phyloP scores from a whole-genome alignment of 1,140 invertebrate species.

The Himalopsyche phryganea region DNA sequence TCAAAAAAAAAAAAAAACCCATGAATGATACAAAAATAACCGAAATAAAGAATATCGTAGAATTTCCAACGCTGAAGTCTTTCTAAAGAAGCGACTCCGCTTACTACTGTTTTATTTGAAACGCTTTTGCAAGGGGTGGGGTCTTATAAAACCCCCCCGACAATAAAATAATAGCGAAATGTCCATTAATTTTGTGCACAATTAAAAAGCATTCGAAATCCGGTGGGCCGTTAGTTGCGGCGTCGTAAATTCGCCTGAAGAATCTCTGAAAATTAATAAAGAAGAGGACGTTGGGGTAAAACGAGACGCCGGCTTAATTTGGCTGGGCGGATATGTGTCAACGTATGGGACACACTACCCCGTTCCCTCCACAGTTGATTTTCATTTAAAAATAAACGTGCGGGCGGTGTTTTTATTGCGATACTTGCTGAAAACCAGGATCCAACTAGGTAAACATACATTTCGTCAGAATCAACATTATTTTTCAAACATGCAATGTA shows the following conservation, averaged over 20 bases:
- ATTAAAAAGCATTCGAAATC: constrained; percentile 19
- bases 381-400: constrained; percentile 24
- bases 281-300: constrained; percentile 8
- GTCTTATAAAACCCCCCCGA: neutral
- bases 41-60: too few relatives aligned
- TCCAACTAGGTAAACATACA: constrained; percentile 2
- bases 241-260: constrained; percentile 15
- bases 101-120: too few relatives aligned
- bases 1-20: too few relatives aligned
- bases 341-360: neutral
- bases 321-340: neutral
- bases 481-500: too few relatives aligned
- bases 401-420: constrained; percentile 15
- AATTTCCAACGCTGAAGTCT: too few relatives aligned
- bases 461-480: too few relatives aligned
- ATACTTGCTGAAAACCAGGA: neutral
- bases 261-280: constrained; percentile 21
- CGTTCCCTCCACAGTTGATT: constrained; percentile 5
- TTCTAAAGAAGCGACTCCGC: too few relatives aligned
- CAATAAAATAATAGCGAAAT: constrained; percentile 14
- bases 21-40: too few relatives aligned
- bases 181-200: constrained; percentile 18
- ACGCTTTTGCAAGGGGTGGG: too few relatives aligned
- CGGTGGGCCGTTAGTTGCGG: constrained; percentile 13
- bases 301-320: neutral